phyloP scores from a whole-genome alignment of 2,888 invertebrate genomes.

The Andrena praecox region DNA sequence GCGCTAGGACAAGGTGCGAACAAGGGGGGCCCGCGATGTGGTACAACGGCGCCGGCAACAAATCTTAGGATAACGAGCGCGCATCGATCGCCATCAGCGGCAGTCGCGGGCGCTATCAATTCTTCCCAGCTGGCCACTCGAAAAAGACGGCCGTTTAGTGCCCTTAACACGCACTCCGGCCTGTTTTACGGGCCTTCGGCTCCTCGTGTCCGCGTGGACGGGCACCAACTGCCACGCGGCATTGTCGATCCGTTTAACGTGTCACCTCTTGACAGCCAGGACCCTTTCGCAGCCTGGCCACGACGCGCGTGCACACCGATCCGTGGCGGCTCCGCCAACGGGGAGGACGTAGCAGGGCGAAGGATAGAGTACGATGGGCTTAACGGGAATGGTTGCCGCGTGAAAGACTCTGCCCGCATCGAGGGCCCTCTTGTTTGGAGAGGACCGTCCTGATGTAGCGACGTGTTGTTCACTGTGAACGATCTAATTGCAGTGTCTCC shows the following conservation, averaged over 20 bases:
- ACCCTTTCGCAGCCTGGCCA: slow-evolving; percentile 50
- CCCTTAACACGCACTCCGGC: slow-evolving; percentile 69
- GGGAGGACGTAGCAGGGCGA: background rate
- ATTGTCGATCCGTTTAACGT: slow-evolving; percentile 54
- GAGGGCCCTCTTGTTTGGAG: slow-evolving; percentile 12
- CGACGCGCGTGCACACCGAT: slow-evolving; percentile 21
- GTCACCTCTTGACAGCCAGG: slow-evolving; percentile 47
- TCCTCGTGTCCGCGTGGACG: slow-evolving; percentile 18
- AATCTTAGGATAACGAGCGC: slow-evolving; percentile 71
- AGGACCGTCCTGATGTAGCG: slow-evolving; percentile 2
- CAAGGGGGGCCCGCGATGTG: slow-evolving; percentile 38
- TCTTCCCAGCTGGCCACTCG: slow-evolving; percentile 69
- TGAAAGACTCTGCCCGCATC: background rate
- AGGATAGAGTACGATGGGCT: background rate
- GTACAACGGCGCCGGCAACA: slow-evolving; percentile 59
- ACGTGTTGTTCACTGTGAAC: slow-evolving; percentile 34
- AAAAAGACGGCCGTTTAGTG: slow-evolving; percentile 69
- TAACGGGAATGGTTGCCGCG: background rate
- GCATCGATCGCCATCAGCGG: slow-evolving; percentile 72
- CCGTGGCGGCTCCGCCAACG: background rate
- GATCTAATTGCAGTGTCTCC: slow-evolving; percentile 44
- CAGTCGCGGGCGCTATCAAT: slow-evolving; percentile 72
- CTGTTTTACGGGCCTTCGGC: slow-evolving; percentile 62
- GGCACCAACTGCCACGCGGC: slow-evolving; percentile 17
- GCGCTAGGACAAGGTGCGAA: slow-evolving; percentile 49